phyloP scores from a whole-genome alignment of 2,113 vertebrate genomes.

The Callipepla squamata region DNA sequence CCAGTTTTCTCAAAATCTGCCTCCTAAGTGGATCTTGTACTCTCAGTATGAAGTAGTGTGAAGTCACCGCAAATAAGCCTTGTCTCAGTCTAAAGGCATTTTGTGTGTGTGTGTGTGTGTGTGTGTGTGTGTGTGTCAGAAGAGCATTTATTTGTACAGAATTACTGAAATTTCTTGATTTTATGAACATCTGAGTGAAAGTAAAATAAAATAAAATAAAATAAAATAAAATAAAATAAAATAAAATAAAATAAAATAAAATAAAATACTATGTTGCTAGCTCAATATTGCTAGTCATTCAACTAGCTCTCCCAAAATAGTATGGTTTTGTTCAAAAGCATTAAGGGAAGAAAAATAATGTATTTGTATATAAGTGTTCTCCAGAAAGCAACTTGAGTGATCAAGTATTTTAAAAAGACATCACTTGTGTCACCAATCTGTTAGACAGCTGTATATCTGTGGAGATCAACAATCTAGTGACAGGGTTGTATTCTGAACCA shows the following conservation, averaged over 20 bases:
- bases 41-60: not conserved
- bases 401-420: not conserved
- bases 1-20: not conserved
- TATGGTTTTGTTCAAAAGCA: not conserved
- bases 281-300: not conserved
- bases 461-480: not conserved
- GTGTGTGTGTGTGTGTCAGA: not conserved
- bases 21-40: not conserved
- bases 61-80: not conserved
- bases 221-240: not conserved
- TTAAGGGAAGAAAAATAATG: not conserved
- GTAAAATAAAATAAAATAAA: not conserved
- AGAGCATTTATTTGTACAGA: not conserved
- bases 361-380: not conserved
- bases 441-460: not conserved
- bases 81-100: not conserved
- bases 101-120: not conserved
- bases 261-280: too few species aligned
- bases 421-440: not conserved
- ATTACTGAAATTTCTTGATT: not conserved
- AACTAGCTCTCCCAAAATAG: not conserved
- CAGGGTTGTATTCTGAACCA: not conserved
- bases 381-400: not conserved
- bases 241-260: not conserved
- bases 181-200: not conserved